Conservation (phyloP, 2,113 vertebrate genomes). For the Sturnira hondurensis region DNA sequence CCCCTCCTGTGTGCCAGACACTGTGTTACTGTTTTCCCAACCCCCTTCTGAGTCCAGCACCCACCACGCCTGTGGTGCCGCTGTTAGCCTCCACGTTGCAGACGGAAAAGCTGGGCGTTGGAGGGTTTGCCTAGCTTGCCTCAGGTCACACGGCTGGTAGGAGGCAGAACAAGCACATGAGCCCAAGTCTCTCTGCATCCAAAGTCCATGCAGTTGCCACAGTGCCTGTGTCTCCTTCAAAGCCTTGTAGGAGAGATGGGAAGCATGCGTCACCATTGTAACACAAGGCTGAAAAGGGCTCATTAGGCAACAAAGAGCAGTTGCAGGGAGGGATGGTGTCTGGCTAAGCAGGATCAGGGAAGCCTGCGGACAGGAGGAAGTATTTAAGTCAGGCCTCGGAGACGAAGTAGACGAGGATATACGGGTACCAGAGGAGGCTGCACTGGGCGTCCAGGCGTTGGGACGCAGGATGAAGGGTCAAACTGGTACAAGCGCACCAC, state of each 20-base stretch:
- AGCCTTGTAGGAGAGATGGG: background rate
- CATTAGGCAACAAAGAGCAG: background rate
- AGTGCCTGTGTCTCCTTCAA: background rate
- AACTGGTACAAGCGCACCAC: background rate
- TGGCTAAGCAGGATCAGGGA: background rate
- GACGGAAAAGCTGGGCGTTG: background rate
- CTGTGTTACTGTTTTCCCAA: background rate
- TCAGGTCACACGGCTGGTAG: background rate
- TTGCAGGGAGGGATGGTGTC: background rate
- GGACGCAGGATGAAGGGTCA: background rate
- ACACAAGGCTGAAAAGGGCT: background rate
- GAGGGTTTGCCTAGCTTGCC: background rate
- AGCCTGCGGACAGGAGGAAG: background rate
- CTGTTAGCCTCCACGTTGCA: background rate
- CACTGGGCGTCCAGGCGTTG: background rate
- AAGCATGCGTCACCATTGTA: accelerated
- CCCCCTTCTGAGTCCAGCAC: background rate
- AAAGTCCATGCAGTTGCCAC: background rate
- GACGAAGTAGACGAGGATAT: background rate
- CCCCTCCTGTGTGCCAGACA: background rate
- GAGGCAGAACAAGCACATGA: background rate
- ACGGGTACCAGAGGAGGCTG: background rate
- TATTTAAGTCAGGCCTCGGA: background rate
- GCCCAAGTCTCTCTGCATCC: background rate
- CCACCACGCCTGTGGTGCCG: background rate